Evolutionary conservation across 2,113 vertebrate species (phyloP), one percentile per base, ranked within the genome.

Genomic region (Syngnathus typhle): DNA sequence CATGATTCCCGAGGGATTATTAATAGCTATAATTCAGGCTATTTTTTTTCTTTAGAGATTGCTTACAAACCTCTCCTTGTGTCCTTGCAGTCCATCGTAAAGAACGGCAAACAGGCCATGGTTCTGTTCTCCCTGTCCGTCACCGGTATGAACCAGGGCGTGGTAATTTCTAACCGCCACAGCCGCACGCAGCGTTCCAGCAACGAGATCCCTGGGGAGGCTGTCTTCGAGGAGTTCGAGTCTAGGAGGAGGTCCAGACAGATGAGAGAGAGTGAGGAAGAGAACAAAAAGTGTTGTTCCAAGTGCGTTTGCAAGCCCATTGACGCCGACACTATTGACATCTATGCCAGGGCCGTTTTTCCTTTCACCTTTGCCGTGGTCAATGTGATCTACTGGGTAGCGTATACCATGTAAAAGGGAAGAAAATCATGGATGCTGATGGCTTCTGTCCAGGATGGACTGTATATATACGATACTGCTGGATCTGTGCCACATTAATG

Each of bases 351-450:
- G 11, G 97, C 94, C 0, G 93, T 99, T 74, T 99, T 99, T 87
- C 97, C 97, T 1, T 94, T 94, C 67, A 95, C 96, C 16, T 99
- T 99, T 0, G 96, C 94, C 0, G 94, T 95, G 0, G 97, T 98
- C 84, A 99, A 99, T 7, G 86, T 99, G 80, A 93, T 99, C 88
- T 99, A 99, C 87, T 99, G 96, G 96, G 93, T 98, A 1, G 96
- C 94, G 0, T 99, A 98, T 65, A 93, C 95, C 65, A 94, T 98
- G 93, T 98, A 82, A 91, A 68, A 36, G 61, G 68, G 43, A 73
- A 70, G 74, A 68, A 65, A 59, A 15, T 36, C 55, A 36, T 7
- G 55, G 55, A 58, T 32, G 55, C 55, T 6, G 5, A 32, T 32
- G 71, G 72, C 75, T 60, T 59, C 74, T 61, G 16, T 73, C 72